phyloP scores from a whole-genome alignment of 2,888 invertebrate species.

The Melieria picta region DNA sequence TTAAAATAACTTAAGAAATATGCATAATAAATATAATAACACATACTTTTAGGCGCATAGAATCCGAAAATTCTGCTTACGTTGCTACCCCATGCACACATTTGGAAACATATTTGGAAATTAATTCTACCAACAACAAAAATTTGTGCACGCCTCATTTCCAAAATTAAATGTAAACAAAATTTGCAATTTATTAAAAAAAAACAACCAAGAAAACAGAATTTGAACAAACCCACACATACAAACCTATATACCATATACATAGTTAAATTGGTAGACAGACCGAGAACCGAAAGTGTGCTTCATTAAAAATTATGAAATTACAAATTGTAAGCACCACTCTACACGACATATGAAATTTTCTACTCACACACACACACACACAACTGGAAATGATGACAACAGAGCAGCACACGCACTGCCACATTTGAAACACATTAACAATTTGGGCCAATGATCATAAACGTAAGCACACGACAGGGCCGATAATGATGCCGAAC shows the following conservation, averaged over 20 bases:
- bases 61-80: too few relatives aligned
- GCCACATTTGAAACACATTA: neutral
- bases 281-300: conserved; percentile 17
- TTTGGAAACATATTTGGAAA: too few relatives aligned
- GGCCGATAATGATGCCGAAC: neutral
- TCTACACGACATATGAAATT: conserved; percentile 1
- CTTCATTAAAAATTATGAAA: conserved; percentile 28
- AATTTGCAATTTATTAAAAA: conserved; percentile 18
- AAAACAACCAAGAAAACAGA: neutral
- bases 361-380: neutral
- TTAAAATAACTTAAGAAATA: too few relatives aligned
- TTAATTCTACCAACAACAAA: too few relatives aligned
- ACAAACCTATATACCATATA: neutral
- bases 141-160: neutral
- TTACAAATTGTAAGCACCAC: conserved; percentile 7
- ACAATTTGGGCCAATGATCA: neutral
- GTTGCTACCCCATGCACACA: too few relatives aligned
- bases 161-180: conserved; percentile 28
- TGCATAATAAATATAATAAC: too few relatives aligned
- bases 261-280: neutral
- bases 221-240: neutral
- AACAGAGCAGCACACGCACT: neutral
- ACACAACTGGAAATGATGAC: neutral
- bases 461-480: too few relatives aligned
- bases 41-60: too few relatives aligned